Evolutionary conservation across 2,888 invertebrate species (phyloP), one percentile per base, ranked within the genome.

Genomic region (Ptychoptera albimana): DNA sequence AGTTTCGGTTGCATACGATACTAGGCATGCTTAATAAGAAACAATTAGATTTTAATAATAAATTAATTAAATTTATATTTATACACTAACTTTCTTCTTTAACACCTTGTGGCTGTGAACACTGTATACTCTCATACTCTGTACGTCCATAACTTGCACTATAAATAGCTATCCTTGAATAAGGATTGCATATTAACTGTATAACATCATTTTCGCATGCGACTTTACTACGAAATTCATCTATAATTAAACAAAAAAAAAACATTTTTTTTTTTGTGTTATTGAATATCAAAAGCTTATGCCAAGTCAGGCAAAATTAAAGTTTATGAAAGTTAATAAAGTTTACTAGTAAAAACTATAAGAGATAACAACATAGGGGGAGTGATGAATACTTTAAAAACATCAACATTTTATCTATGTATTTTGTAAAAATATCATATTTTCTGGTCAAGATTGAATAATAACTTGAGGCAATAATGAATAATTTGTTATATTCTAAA

Each of bases 141-240:
- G 87, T 86, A 51, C 91, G 75, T 7, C 93, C 93, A 61, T 86
- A 94, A 65, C 83, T 82, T 34, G 93, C 92, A 37, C 89, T 89
- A 69, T 87, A 92, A 58, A 96, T 81, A 44, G 91, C 92, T 43
- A 96, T 82, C 57, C 92, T 74, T 10, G 82, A 81, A 63, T 85
- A 82, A 41, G 84, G 82, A 67, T 83, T 80, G 68, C 94, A 94
- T 60, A 81, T 77, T 58, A 96, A 73, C 60, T 83, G 82, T 58
- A 93, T 77, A 55, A 82, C 78, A 58, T 91, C 86, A 60, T 88
- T 87, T 64, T 92, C 86, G 67, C 94, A 96, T 50, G 88, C 88
- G 57, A 89, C 82, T 73, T 88, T 86, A 64, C 88, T 91, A 50
- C 87, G 77, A 68, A 94, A 94, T 64, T 91, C 89, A 66, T 87